Conservation (phyloP, 2,888 invertebrate species). For the Bombyx huttoni region DNA sequence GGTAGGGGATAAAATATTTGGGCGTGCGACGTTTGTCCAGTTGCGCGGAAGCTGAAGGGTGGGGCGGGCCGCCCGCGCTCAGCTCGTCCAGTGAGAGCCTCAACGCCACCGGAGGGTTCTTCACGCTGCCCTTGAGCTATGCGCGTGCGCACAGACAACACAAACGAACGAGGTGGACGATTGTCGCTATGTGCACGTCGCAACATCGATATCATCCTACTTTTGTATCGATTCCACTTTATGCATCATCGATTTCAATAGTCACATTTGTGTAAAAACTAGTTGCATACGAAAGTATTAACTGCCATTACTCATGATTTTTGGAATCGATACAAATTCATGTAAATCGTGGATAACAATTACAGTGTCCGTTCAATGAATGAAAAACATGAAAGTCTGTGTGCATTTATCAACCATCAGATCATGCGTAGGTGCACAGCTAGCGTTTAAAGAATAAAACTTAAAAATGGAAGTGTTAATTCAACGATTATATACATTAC, state of each 20-base stretch:
- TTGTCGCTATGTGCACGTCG: conserved; percentile 51
- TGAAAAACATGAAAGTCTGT: conserved; percentile 17
- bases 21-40: conserved; percentile 24
- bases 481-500: neutral
- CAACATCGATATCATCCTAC: conserved; percentile 17
- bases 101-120: conserved; percentile 75
- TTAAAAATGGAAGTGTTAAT: neutral
- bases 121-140: conserved; percentile 82
- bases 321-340: conserved; percentile 27
- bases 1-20: neutral
- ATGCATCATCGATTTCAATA: no score
- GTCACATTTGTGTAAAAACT: no score
- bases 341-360: conserved; percentile 13
- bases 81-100: conserved; percentile 78
- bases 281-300: conserved; percentile 1
- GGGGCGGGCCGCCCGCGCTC: conserved; percentile 48
- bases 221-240: conserved; percentile 14
- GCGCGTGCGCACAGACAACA: conserved; percentile 84
- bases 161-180: conserved; percentile 83
- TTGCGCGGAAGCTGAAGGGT: conserved; percentile 48
- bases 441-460: conserved; percentile 18
- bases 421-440: conserved; percentile 43
- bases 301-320: conserved; percentile 2
- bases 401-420: conserved; percentile 22
- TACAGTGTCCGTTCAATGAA: conserved; percentile 18